Conservation (phyloP, 1,140 invertebrate genomes). For the Colletes latitarsis region DNA sequence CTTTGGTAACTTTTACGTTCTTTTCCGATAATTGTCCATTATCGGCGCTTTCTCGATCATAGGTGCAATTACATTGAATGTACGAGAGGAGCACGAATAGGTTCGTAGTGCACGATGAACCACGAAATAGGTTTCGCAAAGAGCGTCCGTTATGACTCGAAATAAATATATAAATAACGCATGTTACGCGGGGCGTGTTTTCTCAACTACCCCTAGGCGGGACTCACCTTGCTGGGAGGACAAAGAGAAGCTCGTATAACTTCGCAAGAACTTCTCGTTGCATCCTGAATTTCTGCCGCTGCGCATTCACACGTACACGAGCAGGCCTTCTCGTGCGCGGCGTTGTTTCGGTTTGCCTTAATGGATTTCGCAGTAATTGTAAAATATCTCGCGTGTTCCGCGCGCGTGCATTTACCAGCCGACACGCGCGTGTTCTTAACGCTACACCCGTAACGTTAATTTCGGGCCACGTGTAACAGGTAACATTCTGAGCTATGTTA, state of each 20-base stretch:
- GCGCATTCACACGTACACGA: constrained; percentile 46
- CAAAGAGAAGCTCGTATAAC: constrained; percentile 59
- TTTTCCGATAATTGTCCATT: too few relatives aligned
- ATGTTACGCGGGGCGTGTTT: constrained; percentile 50
- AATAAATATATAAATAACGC: constrained; percentile 55
- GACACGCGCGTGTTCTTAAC: constrained; percentile 49
- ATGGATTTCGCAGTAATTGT: constrained; percentile 79
- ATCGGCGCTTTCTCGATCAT: too few relatives aligned
- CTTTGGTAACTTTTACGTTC: too few relatives aligned
- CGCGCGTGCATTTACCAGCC: constrained; percentile 59
- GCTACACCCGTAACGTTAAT: constrained; percentile 49
- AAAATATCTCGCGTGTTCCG: constrained; percentile 74
- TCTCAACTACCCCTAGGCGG: constrained; percentile 35
- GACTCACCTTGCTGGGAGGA: constrained; percentile 45
- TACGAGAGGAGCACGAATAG: neutral
- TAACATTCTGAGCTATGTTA: constrained; percentile 39
- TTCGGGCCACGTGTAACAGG: constrained; percentile 45
- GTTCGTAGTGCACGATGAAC: neutral
- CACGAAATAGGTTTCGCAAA: constrained; percentile 5
- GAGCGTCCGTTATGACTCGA: constrained; percentile 14
- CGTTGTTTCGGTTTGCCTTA: constrained; percentile 71
- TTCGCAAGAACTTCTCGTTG: constrained; percentile 61
- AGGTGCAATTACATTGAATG: neutral
- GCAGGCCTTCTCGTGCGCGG: constrained; percentile 13
- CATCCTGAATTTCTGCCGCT: constrained; percentile 57